Evolutionary conservation across 2,888 invertebrate genomes (phyloP), one percentile per base, ranked within the genome.

Genomic region (Caenorhabditis panamensis): DNA sequence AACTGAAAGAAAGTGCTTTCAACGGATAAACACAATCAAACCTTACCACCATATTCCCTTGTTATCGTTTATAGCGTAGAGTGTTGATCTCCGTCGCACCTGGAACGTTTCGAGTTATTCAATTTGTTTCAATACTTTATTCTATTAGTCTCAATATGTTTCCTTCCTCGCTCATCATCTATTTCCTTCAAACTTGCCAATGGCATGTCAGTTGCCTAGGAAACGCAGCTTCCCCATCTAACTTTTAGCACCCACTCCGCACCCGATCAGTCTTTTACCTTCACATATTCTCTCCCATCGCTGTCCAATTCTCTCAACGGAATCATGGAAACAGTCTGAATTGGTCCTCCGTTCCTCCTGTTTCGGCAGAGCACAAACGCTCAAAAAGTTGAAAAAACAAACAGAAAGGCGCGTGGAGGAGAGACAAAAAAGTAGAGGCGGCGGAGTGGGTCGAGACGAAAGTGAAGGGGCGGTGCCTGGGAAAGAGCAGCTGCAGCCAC

Each of bases 31-130:
- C 31, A 31, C 5, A 31, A 31, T 31, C 5, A 31, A 31, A 31
- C n/a, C 67, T 79, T 18, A 79, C 79, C 79, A 79, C 67, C 56
- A 51, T 28, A 67, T 13, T 2, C 49, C 24, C 36, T 51, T 47
- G 53, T 62, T 67, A 20, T 66, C 62, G 26, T 69, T 67, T n/a
- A 79, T 22, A 31, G 67, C 72, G n/a, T 71, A 66, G 18, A 79
- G 59, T 5, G 79, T 68, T n/a, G 72, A 67, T 37, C 79, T 54
- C 22, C 79, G 31, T 3, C 72, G 67, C 0, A 31, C 36, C 79
- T 79, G 72, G 9, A 31, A 31, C n/a, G n/a, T n/a, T n/a, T n/a
- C n/a, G 31, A 31, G 31, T 6, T 6, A 31, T 9, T 31, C 9
- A 9, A 31, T n/a, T n/a, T n/a, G n/a, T n/a, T n/a, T n/a, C n/a